Conservation (phyloP, 2,797 vertebrate genomes). For the Psittacula derbiana region DNA sequence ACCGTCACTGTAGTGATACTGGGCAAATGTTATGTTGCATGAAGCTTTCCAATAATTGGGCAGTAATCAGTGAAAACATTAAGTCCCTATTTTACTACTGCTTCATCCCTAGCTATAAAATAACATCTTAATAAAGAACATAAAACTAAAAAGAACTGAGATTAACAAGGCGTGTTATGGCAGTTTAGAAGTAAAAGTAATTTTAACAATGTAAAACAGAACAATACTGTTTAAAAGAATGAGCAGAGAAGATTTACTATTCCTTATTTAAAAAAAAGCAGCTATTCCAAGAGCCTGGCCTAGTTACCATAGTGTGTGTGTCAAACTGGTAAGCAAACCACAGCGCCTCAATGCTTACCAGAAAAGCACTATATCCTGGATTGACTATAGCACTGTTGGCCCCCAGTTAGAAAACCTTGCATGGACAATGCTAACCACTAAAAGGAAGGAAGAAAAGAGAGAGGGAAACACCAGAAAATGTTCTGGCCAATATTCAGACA, state of each 20-base stretch:
- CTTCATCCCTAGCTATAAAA: conserved; percentile 20
- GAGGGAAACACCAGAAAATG: background rate
- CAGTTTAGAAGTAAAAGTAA: conserved; percentile 26
- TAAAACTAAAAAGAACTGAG: conserved; percentile 7
- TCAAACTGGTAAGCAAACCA: background rate
- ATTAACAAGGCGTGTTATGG: conserved; percentile 1
- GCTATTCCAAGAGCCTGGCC: background rate
- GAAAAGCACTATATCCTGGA: background rate
- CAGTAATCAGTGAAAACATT: conserved; percentile 47
- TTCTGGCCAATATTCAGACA: background rate
- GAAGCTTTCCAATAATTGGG: background rate
- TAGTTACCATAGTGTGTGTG: background rate
- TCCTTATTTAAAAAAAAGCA: background rate
- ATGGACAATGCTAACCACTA: background rate
- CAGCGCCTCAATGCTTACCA: fast-evolving
- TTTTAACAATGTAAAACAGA: conserved; percentile 19
- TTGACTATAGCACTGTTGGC: background rate
- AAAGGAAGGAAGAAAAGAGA: background rate
- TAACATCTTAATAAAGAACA: conserved; percentile 2
- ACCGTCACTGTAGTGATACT: background rate
- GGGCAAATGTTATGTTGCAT: background rate
- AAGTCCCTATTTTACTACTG: conserved; percentile 14
- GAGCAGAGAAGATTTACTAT: background rate
- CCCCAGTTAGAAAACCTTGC: background rate
- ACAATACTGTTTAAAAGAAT: background rate